These are phyloP conservation scores for Triops longicaudatus DNA, from an alignment of 1,140 invertebrate species.

Conservation along the genomic window DNA sequence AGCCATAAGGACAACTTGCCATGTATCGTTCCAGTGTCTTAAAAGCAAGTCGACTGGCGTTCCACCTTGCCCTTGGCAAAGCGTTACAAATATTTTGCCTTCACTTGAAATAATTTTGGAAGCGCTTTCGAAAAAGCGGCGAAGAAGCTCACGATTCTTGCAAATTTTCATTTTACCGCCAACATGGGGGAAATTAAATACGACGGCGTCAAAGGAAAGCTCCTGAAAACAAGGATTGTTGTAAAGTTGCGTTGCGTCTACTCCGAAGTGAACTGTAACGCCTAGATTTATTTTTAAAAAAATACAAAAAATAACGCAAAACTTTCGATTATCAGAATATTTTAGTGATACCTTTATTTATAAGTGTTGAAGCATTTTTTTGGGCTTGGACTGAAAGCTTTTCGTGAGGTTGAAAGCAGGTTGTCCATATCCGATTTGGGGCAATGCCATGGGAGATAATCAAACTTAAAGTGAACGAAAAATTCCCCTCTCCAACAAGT, in stretches of 20 bases:
- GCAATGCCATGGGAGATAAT: slow-evolving; percentile 31
- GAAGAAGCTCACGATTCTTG: slow-evolving; percentile 48
- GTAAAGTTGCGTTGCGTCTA: slow-evolving; percentile 46
- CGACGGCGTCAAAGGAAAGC: slow-evolving; percentile 43
- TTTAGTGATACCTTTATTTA: background rate
- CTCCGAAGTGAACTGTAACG: slow-evolving; percentile 41
- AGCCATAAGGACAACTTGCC: slow-evolving; percentile 54
- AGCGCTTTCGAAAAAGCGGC: slow-evolving; percentile 47
- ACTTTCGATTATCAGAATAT: background rate
- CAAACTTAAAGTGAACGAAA: slow-evolving; percentile 48
- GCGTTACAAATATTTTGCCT: slow-evolving; percentile 45
- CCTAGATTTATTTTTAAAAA: slow-evolving; percentile 37
- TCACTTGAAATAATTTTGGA: slow-evolving; percentile 36
- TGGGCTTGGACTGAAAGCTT: background rate
- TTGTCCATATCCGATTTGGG: background rate
- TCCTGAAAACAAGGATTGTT: slow-evolving; percentile 35
- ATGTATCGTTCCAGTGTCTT: slow-evolving; percentile 51
- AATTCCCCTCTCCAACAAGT: slow-evolving; percentile 51
- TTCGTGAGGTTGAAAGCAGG: slow-evolving; percentile 20
- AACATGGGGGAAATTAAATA: slow-evolving; percentile 57
- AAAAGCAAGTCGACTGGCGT: slow-evolving; percentile 43
- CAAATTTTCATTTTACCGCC: slow-evolving; percentile 56
- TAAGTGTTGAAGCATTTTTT: background rate
- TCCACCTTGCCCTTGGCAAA: slow-evolving; percentile 56
- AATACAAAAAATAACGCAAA: background rate